A percentile compares a stretch with the other conserved stretches of the same genome.
phyloP scores from a whole-genome alignment of 2,888 invertebrate genomes.

The Sialis fuliginosa region DNA sequence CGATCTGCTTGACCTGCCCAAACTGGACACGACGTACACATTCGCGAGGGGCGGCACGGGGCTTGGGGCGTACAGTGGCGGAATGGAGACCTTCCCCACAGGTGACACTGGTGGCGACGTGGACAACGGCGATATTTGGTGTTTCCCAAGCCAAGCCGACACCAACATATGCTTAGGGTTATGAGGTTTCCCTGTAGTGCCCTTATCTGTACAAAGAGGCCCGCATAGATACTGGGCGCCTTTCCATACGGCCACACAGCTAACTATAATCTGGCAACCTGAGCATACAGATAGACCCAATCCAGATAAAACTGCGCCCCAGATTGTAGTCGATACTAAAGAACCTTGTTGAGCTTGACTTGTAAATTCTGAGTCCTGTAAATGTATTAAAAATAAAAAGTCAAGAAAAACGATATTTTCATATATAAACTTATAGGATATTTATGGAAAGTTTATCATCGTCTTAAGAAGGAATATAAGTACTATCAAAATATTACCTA shows the following conservation, averaged over 20 bases:
- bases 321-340: slow-evolving; percentile 12
- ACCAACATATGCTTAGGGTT: slow-evolving; percentile 37
- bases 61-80: too few species aligned
- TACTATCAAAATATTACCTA: too few species aligned
- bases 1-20: too few species aligned
- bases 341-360: too few species aligned
- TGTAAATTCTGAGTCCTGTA: too few species aligned
- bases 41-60: too few species aligned
- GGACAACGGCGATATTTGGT: neutral
- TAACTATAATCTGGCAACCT: slow-evolving; percentile 35
- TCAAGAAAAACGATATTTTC: too few species aligned
- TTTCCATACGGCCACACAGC: slow-evolving; percentile 33
- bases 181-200: slow-evolving; percentile 24
- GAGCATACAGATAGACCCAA: slow-evolving; percentile 40
- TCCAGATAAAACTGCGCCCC: slow-evolving; percentile 43
- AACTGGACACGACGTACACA: too few species aligned
- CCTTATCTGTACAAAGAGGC: slow-evolving; percentile 30
- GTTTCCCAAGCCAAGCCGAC: slow-evolving; percentile 37
- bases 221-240: slow-evolving; percentile 32
- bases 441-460: too few species aligned
- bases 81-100: neutral
- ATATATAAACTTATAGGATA: too few species aligned
- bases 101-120: neutral
- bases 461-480: too few species aligned
- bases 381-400: too few species aligned